Conservation (phyloP, 2,113 vertebrate genomes). For the Megalops atlanticus region DNA sequence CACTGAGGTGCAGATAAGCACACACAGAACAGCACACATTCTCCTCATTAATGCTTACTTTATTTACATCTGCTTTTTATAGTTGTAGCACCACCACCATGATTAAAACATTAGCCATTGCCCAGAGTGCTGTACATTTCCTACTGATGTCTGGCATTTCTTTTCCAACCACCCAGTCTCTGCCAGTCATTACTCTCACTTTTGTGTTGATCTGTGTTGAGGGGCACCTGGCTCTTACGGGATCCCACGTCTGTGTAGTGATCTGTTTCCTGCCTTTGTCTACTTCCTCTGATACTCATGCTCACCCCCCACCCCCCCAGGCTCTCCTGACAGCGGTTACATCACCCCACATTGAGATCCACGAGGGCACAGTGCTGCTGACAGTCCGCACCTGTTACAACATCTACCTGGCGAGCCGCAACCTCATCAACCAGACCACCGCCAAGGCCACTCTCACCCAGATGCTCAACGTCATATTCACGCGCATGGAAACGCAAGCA, state of each 20-base stretch:
- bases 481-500: constrained; percentile 94
- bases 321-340: constrained; percentile 94
- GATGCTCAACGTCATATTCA: constrained; percentile 98
- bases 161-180: neutral
- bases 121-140: neutral
- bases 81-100: no score
- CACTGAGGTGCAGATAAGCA: neutral
- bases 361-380: constrained; percentile 93
- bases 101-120: neutral
- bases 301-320: constrained; percentile 57
- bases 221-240: neutral
- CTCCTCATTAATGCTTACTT: no score
- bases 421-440: constrained; percentile 98
- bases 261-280: neutral
- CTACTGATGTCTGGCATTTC: neutral
- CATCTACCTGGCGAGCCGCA: constrained; percentile 97
- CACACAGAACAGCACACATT: neutral
- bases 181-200: neutral
- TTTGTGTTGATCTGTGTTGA: neutral
- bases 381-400: constrained; percentile 97
- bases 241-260: neutral
- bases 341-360: constrained; percentile 94
- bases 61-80: no score
- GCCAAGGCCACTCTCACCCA: constrained; percentile 97
- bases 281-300: constrained; percentile 13